Conservation (phyloP, 1,140 invertebrate species). For the Chymomyza costata region DNA sequence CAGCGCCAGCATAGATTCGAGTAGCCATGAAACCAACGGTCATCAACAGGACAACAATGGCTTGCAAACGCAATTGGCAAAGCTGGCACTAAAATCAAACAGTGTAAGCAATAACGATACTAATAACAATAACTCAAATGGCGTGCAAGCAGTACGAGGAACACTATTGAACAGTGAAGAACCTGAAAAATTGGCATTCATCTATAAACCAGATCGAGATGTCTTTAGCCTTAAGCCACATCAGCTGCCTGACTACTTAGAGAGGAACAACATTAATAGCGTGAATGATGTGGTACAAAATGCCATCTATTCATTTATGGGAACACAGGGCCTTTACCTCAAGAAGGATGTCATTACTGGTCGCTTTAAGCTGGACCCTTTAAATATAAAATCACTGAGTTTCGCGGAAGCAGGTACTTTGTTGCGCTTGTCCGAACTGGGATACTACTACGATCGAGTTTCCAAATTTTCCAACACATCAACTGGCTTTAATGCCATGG, state of each 20-base stretch:
- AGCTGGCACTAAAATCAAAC: too few relatives aligned
- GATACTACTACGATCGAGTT: constrained; percentile 87
- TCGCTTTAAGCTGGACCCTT: constrained; percentile 82
- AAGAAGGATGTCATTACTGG: constrained; percentile 80
- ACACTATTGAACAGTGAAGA: background rate
- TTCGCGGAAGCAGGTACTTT: constrained; percentile 78
- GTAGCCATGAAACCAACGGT: background rate
- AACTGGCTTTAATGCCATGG: constrained; percentile 79
- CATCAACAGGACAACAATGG: background rate
- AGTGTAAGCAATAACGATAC: background rate
- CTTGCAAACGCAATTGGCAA: too few relatives aligned
- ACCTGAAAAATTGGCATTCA: background rate
- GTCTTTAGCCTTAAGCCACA: background rate
- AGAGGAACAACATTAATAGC: constrained; percentile 34
- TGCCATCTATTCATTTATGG: constrained; percentile 88
- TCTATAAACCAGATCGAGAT: constrained; percentile 3
- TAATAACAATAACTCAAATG: background rate
- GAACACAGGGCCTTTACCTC: constrained; percentile 86
- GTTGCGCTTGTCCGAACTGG: constrained; percentile 87
- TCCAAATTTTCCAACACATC: constrained; percentile 82
- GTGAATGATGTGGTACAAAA: constrained; percentile 81
- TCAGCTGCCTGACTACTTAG: constrained; percentile 14
- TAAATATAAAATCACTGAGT: constrained; percentile 75
- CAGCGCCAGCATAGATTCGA: constrained; percentile 4
- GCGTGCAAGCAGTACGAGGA: background rate